A percentile compares a stretch with the other conserved stretches of the same genome.
phyloP scores from a whole-genome alignment of 2,113 vertebrate genomes.

The Grallaria varia region DNA sequence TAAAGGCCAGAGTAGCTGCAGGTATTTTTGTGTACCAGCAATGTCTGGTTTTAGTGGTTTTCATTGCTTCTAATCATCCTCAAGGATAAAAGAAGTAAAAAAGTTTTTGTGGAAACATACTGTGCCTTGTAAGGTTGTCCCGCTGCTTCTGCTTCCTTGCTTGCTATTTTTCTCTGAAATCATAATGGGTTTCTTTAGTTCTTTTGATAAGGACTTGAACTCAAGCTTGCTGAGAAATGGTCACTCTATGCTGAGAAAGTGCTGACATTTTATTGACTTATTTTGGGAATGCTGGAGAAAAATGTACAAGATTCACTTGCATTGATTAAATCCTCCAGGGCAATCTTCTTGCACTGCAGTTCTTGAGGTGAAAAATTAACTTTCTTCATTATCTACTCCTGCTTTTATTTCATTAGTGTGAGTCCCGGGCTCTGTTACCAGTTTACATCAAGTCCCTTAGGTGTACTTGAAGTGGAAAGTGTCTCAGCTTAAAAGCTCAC shows the following conservation, averaged over 20 bases:
- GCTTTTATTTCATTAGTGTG: slow-evolving; percentile 39
- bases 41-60: not conserved
- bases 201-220: not conserved
- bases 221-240: slow-evolving; percentile 4
- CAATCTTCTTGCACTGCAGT: slow-evolving; percentile 7
- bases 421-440: not conserved
- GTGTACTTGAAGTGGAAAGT: not conserved
- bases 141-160: slow-evolving; percentile 7
- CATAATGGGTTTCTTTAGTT: not conserved
- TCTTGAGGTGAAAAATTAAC: slow-evolving; percentile 44
- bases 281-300: slow-evolving; percentile 18
- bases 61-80: not conserved
- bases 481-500: not conserved
- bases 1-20: not conserved
- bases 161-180: slow-evolving; percentile 1
- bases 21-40: not conserved
- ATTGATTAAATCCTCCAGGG: slow-evolving; percentile 50
- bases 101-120: not conserved
- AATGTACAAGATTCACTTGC: slow-evolving; percentile 24
- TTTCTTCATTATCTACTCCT: not conserved
- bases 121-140: not conserved
- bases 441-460: not conserved
- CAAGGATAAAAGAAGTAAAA: not conserved
- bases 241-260: not conserved
- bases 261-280: not conserved